phyloP scores from a whole-genome alignment of 2,113 vertebrate species.

The Paramisgurnus dabryanus region DNA sequence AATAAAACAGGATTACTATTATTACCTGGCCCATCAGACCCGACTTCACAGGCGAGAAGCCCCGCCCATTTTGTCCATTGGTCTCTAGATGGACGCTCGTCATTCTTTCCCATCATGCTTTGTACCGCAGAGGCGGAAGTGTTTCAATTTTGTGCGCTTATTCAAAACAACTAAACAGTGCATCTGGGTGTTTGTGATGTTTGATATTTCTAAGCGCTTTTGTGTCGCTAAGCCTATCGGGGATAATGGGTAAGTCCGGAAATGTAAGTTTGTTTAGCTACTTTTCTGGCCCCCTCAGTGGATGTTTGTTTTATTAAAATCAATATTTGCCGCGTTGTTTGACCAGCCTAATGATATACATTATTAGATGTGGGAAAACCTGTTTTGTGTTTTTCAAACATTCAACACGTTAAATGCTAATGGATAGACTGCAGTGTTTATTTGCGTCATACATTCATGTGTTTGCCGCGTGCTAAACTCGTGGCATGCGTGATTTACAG shows the following conservation, averaged over 20 bases:
- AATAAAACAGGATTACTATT: no score
- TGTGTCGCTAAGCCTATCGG: not conserved
- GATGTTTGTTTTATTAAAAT: not conserved
- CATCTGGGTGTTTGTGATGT: not conserved
- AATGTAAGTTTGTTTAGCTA: not conserved
- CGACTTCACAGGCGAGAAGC: not conserved
- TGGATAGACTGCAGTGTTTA: no score
- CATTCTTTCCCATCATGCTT: constrained; percentile 13
- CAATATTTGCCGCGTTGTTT: constrained; percentile 1
- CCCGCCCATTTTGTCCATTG: not conserved
- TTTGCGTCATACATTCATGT: not conserved
- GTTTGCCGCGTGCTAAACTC: not conserved
- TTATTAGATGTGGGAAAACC: no score
- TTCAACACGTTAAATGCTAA: not conserved
- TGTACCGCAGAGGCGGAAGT: constrained; percentile 14
- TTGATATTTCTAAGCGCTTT: not conserved
- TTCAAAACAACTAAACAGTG: not conserved
- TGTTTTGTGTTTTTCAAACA: not conserved
- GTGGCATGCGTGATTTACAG: not conserved
- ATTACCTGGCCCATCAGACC: not conserved
- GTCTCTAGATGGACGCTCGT: not conserved
- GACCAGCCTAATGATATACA: not conserved
- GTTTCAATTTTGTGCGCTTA: not conserved
- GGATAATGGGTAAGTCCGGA: constrained; percentile 19
- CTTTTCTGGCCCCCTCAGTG: not conserved